Percentiles rank a stretch among this genome's conserved stretches.
phyloP scores from a whole-genome alignment of 2,888 invertebrate genomes.

The Dorcus parallelipipedus region DNA sequence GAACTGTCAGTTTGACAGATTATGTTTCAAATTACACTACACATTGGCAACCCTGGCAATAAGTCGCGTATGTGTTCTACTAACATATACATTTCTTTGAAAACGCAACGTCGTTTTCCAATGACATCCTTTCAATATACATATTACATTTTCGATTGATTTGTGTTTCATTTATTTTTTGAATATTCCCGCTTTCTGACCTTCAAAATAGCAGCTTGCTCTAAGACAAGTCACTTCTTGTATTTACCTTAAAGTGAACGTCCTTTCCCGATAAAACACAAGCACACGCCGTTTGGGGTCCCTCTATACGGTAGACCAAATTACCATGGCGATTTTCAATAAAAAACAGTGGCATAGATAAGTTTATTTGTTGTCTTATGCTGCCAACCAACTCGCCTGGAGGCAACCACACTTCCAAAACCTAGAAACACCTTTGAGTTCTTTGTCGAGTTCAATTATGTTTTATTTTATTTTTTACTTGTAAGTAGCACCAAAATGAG shows the following conservation, averaged over 20 bases:
- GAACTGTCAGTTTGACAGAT: too few relatives aligned
- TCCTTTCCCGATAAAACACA: constrained; percentile 58
- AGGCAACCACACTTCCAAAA: constrained; percentile 69
- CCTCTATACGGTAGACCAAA: constrained; percentile 67
- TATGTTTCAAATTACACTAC: too few relatives aligned
- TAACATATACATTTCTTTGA: too few relatives aligned
- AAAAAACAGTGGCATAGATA: constrained; percentile 64
- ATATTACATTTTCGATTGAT: too few relatives aligned
- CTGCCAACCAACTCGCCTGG: constrained; percentile 69
- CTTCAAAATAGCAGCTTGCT: too few relatives aligned
- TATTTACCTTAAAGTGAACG: constrained; percentile 58
- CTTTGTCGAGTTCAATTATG: too few relatives aligned
- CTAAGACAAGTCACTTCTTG: background rate
- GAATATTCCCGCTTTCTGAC: too few relatives aligned
- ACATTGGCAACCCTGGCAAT: too few relatives aligned
- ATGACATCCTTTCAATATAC: too few relatives aligned
- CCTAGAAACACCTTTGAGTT: constrained; percentile 40
- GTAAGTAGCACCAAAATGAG: constrained; percentile 66
- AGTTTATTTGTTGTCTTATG: constrained; percentile 66
- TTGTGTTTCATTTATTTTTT: too few relatives aligned
- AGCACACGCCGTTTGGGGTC: constrained; percentile 63
- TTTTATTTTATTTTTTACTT: constrained; percentile 50
- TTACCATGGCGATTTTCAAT: constrained; percentile 64
- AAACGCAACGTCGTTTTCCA: too few relatives aligned
- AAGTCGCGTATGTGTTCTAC: too few relatives aligned